Evolutionary conservation across 1,140 invertebrate species (phyloP), one percentile per base, ranked within the genome.

Genomic region (Dolichoris vasculosae): DNA sequence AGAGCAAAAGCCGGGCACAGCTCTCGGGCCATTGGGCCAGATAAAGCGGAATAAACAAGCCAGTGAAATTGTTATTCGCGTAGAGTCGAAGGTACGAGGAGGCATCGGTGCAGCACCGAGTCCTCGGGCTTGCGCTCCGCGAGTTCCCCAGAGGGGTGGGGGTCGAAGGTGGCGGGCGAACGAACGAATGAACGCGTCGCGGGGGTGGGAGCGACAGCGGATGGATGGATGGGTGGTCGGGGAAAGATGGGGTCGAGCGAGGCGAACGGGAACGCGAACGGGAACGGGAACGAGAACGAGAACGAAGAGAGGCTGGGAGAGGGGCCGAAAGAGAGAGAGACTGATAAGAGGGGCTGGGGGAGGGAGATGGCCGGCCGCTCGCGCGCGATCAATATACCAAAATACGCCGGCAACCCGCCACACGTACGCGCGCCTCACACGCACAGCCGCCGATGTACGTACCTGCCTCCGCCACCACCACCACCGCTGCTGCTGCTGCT

Each of bases 351-450:
- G 59, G 40, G 63, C 91, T 91, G 90, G 88, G 89, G 90, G 89
- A 91, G 91, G 92, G 93, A 93, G 93, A 93, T 93, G 93, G 94
- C 91, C 91, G 91, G 93, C 91, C 89, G 91, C 90, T 75, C 43
- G 73, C 80, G 84, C 80, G 89, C 93, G 92, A 93, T 93, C 92
- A 93, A 93, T 93, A 93, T 93, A 93, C 92, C 92, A 93, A 93
- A 93, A 92, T 92, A 93, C 91, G 90, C 89, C 90, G 91, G 90
- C 91, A 92, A 91, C 88, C 89, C 90, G 89, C 89, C 87, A 89
- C 90, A 88, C 40, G 26, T 55, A 67, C 82, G 26, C 46, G 59
- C 82, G 51, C 87, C n/a, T n/a, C 86, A 87, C 73, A 43, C 67
- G 76, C 82, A 86, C 63, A 67, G 67, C 80, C 84, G 82, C 87